phyloP scores from a whole-genome alignment of 2,888 invertebrate species.

The Oligia latruncula region DNA sequence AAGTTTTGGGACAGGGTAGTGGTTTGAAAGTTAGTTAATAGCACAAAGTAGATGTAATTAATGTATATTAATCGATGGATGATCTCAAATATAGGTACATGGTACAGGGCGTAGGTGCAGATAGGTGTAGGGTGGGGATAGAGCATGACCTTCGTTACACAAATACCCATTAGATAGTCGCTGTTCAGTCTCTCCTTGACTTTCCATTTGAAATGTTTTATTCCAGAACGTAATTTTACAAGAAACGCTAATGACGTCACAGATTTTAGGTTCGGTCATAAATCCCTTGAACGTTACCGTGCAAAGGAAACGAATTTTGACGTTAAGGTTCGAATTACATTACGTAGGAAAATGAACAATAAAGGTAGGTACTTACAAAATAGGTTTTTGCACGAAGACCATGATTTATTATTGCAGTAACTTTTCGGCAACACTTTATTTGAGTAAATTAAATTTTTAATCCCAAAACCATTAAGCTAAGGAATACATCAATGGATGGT shows the following conservation, averaged over 20 bases:
- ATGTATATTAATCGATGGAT: background rate
- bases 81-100: background rate
- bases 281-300: conserved; percentile 53
- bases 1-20: background rate
- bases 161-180: background rate
- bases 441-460: conserved; percentile 41
- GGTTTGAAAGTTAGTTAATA: background rate
- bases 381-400: conserved; percentile 46
- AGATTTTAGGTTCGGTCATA: conserved; percentile 49
- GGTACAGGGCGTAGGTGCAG: background rate
- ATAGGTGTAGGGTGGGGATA: background rate
- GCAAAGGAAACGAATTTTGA: conserved; percentile 61
- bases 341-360: conserved; percentile 60
- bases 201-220: conserved; percentile 29
- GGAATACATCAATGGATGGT: conserved; percentile 57
- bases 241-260: conserved; percentile 50
- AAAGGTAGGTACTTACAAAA: conserved; percentile 48
- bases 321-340: conserved; percentile 61
- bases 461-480: conserved; percentile 44
- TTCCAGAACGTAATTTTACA: conserved; percentile 39
- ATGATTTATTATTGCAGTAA: conserved; percentile 58
- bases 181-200: background rate
- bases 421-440: conserved; percentile 51
- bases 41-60: background rate
- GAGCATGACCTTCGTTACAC: too few relatives aligned